Base-by-base conservation (phyloP, 2,888 invertebrate species). In the Euproctis similis region DNA sequence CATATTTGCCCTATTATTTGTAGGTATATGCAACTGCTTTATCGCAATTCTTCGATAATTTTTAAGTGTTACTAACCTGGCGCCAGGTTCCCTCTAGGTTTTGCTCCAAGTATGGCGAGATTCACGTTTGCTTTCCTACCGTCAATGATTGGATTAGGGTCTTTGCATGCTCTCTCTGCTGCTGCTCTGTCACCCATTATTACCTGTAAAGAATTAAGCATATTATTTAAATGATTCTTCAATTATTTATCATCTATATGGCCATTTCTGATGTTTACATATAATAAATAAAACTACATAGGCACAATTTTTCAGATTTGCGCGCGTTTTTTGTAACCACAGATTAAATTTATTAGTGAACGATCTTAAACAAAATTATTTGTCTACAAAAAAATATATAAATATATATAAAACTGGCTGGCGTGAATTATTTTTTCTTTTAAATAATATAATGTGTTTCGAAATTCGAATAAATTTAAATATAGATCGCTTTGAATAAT, bases 111-210 rank as follows among this genome's bases (percentile, higher is more conserved):
- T 69, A 97, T 97, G 46, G 98, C 98, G 57, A 98, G 88, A 85
- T 98, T 98, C 28, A 98, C 98, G 84, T 98, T 98, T 39, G 98
- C 97, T 87, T 98, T 98, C 67, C 98, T 89, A 29, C 98, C 98
- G 69, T 98, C 98, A 60, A 98, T 98, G 71, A 98, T 97, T 29
- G 98, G 98, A 78, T 98, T 98, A 31, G 97, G 97, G 68, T 98
- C 98, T 78, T 97, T 96, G 80, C 97, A 97, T 26, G 98, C 98
- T 59, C 96, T 87, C 73, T 97, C 97, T 27, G 98, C 98, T 25
- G 96, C 95, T 31, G 93, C 91, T 61, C 95, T 87, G 75, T 97
- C 97, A 31, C 96, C 94, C 98, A 98, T 98, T 73, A 98, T 98
- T 56, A 98, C 98, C 98, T 98, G 88, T 7, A 85, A 82, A 65